These are phyloP conservation scores for Steinernema hermaphroditum DNA, from an alignment of 2,888 invertebrate genomes.

Conservation along the genomic window DNA sequence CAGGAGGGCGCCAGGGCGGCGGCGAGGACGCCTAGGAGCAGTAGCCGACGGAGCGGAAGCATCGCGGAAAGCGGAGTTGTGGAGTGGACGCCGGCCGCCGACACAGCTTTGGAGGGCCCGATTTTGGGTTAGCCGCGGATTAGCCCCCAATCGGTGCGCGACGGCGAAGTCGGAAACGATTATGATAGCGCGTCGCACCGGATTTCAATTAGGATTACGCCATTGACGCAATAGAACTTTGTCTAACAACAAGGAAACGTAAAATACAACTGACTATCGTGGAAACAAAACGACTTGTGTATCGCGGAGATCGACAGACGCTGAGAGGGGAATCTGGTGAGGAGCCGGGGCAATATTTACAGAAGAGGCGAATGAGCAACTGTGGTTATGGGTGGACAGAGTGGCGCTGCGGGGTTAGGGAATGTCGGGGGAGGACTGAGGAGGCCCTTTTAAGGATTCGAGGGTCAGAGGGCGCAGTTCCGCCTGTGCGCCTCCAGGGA, in stretches of 20 bases:
- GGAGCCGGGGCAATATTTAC: slow-evolving; percentile 14
- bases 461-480: slow-evolving; percentile 8
- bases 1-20: background rate
- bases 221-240: slow-evolving; percentile 23
- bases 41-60: background rate
- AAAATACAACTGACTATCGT: slow-evolving; percentile 19
- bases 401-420: background rate
- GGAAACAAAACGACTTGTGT: too few relatives aligned
- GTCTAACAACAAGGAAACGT: slow-evolving; percentile 26
- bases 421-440: background rate
- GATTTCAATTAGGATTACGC: slow-evolving; percentile 31
- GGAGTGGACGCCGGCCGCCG: background rate
- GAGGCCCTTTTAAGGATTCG: background rate
- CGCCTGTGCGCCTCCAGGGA: slow-evolving; percentile 67
- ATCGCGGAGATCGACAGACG: slow-evolving; percentile 11
- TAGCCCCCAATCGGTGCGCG: slow-evolving; percentile 28
- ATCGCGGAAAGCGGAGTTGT: slow-evolving; percentile 13
- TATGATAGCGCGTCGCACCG: background rate
- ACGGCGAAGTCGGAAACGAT: slow-evolving; percentile 29
- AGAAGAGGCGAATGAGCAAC: background rate
- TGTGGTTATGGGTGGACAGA: background rate
- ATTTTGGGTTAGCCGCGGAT: slow-evolving; percentile 28
- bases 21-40: background rate
- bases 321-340: slow-evolving; percentile 6
- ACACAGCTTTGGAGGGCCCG: slow-evolving; percentile 13